Evolutionary conservation across 2,797 vertebrate species (phyloP).

Genomic region (Eulemur coronatus): DNA sequence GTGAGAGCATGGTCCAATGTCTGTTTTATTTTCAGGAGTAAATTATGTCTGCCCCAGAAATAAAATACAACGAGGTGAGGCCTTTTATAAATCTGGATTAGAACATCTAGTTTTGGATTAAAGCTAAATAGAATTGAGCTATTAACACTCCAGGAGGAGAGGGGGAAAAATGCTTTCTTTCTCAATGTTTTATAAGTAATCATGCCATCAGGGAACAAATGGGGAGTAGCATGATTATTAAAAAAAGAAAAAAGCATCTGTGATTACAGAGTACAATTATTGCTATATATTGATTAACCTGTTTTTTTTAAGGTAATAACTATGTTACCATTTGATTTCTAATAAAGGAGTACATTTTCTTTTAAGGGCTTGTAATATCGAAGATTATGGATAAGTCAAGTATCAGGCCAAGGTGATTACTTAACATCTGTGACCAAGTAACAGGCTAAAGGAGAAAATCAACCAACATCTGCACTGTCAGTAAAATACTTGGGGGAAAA

Average conservation of each 20-base stretch:
- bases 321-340: conserved; percentile 81
- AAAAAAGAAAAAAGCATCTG: conserved; percentile 71
- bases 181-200: conserved; percentile 73
- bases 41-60: not conserved
- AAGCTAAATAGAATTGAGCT: conserved; percentile 62
- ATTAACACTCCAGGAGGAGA: conserved; percentile 47
- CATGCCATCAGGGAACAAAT: conserved; percentile 72
- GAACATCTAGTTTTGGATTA: conserved; percentile 62
- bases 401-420: conserved; percentile 87
- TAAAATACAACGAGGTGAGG: conserved; percentile 60
- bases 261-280: conserved; percentile 77
- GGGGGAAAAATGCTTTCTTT: conserved; percentile 37
- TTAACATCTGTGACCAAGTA: conserved; percentile 90
- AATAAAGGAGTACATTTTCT: conserved; percentile 79
- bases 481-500: conserved; percentile 86
- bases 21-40: conserved; percentile 29
- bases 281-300: conserved; percentile 81
- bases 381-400: conserved; percentile 86
- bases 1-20: not conserved
- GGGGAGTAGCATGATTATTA: conserved; percentile 70
- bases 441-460: conserved; percentile 88
- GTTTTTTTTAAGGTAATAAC: conserved; percentile 78
- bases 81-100: conserved; percentile 65
- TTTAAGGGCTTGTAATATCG: conserved; percentile 78
- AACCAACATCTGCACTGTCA: conserved; percentile 87